Conservation (phyloP, 2,797 vertebrate species). For the Leuciscus waleckii region DNA sequence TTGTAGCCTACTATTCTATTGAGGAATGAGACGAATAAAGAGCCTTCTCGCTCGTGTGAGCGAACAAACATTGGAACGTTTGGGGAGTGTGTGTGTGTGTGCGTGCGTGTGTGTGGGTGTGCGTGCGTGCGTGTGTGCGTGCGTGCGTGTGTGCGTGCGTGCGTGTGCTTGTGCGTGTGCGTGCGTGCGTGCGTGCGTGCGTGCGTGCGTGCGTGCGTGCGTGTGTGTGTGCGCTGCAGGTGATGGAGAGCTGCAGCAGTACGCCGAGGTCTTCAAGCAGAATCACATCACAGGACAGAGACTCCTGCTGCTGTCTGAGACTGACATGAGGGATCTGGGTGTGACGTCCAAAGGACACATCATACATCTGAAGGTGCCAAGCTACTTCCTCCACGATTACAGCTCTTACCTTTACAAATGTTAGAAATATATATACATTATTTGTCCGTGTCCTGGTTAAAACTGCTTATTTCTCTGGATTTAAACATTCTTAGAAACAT, state of each 20-base stretch:
- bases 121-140: too few species aligned
- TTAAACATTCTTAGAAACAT: too few species aligned
- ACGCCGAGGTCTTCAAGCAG: constrained; percentile 90
- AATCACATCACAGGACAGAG: constrained; percentile 96
- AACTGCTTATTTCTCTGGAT: too few species aligned
- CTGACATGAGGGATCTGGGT: constrained; percentile 95
- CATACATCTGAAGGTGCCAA: constrained; percentile 92
- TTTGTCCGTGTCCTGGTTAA: too few species aligned
- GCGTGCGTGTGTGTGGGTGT: background rate
- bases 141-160: too few species aligned
- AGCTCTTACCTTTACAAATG: background rate
- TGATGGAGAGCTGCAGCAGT: constrained; percentile 84
- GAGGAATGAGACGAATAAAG: too few species aligned
- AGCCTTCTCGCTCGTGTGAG: too few species aligned
- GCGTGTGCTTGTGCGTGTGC: too few species aligned
- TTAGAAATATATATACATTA: too few species aligned
- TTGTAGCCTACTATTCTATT: too few species aligned
- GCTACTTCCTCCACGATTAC: background rate
- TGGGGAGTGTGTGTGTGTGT: too few species aligned
- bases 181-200: background rate
- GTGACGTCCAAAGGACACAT: constrained; percentile 95
- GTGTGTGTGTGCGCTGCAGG: constrained; percentile 72
- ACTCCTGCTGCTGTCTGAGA: constrained; percentile 89
- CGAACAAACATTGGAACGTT: too few species aligned
- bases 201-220: background rate